Evolutionary conservation across 2,113 vertebrate genomes (phyloP).

Genomic region (Vimba vimba): DNA sequence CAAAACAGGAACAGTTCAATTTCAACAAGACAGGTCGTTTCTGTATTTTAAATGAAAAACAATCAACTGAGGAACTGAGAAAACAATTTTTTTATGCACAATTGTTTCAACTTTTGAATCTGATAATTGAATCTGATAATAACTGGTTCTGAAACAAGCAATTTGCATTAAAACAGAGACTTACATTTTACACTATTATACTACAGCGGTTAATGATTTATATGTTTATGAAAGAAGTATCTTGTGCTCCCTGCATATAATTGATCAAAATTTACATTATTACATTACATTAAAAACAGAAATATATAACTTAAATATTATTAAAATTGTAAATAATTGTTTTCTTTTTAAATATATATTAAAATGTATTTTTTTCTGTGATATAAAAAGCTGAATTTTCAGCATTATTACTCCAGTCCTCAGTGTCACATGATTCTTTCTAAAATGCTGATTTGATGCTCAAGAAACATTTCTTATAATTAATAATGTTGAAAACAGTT

Average conservation of each 20-base stretch:
- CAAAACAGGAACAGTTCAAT: constrained; percentile 28
- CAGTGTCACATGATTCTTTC: too few relatives aligned
- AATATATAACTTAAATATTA: background rate
- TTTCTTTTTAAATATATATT: background rate
- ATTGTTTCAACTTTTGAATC: background rate
- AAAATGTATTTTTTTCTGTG: background rate
- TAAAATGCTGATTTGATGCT: background rate
- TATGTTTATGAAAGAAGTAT: too few relatives aligned
- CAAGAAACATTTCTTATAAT: background rate
- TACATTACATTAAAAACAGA: background rate
- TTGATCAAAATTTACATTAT: background rate
- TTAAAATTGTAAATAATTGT: background rate
- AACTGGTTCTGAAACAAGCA: background rate
- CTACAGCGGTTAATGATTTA: background rate
- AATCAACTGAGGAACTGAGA: background rate
- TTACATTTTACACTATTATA: too few relatives aligned
- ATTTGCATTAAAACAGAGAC: background rate
- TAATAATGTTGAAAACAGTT: background rate
- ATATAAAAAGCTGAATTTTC: too few relatives aligned
- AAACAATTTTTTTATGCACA: background rate
- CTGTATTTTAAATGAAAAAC: background rate
- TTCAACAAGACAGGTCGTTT: background rate
- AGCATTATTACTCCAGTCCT: too few relatives aligned
- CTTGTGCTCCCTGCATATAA: background rate
- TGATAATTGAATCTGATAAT: background rate